Conservation (phyloP, 2,888 invertebrate genomes). For the Ligdia adustata region DNA sequence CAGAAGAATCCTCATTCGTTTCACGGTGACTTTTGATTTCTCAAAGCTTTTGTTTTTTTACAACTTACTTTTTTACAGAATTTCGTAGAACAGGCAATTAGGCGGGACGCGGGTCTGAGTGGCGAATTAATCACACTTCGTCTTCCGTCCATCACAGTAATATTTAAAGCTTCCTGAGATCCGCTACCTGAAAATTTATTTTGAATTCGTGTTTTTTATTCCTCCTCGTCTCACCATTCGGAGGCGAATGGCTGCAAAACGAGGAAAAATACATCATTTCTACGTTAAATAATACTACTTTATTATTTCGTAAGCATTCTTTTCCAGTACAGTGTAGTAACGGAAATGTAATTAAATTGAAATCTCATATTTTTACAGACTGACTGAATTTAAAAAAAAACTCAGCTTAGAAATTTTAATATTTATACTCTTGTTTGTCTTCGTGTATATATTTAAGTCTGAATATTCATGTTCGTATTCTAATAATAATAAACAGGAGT, state of each 20-base stretch:
- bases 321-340: constrained; percentile 7
- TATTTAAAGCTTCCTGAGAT: constrained; percentile 31
- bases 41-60: constrained; percentile 24
- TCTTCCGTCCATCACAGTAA: constrained; percentile 35
- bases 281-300: constrained; percentile 15
- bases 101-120: constrained; percentile 32
- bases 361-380: neutral
- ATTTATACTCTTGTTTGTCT: no score
- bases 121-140: constrained; percentile 40
- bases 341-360: constrained; percentile 5
- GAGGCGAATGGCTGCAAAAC: constrained; percentile 15
- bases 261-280: constrained; percentile 17
- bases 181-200: constrained; percentile 28
- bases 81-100: constrained; percentile 34
- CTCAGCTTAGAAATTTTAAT: neutral
- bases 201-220: constrained; percentile 26
- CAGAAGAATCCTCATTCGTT: constrained; percentile 18
- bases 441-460: no score
- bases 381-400: neutral
- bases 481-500: no score
- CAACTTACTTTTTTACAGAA: constrained; percentile 28
- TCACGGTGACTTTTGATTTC: constrained; percentile 27
- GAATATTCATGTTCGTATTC: no score
- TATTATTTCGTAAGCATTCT: constrained; percentile 8
- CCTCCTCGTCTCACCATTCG: constrained; percentile 10